A percentile compares a stretch with the other conserved stretches of the same genome.
Evolutionary conservation across 53 echinoderm and acorn worm genomes (phyloP).

Genomic region (Luidia sarsii): DNA sequence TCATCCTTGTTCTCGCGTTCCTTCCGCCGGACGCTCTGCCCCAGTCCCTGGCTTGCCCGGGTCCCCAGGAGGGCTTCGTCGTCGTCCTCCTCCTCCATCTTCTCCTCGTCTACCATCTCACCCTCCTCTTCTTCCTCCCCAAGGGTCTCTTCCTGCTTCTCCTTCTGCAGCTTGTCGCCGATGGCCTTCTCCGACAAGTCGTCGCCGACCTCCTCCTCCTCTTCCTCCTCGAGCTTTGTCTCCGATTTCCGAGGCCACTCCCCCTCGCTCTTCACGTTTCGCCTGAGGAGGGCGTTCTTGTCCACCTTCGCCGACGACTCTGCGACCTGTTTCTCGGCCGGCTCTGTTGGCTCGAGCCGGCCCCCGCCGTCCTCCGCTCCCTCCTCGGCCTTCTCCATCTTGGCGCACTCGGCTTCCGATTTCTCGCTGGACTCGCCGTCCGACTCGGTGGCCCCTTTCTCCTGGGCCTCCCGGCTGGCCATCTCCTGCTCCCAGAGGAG

Average conservation of each 20-base stretch:
- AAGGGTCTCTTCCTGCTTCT: constrained; percentile 60
- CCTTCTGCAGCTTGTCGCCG: constrained; percentile 76
- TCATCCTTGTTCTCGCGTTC: constrained; percentile 35
- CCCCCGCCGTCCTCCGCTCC: neutral
- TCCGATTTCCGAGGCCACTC: constrained; percentile 33
- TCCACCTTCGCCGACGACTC: constrained; percentile 46
- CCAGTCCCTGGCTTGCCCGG: constrained; percentile 1
- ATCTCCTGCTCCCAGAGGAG: constrained; percentile 51
- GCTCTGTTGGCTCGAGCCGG: no score
- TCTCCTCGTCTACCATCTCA: no score
- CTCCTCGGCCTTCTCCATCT: constrained; percentile 54
- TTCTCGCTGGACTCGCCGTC: constrained; percentile 74
- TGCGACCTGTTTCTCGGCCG: constrained; percentile 42
- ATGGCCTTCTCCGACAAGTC: constrained; percentile 65
- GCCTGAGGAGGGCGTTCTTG: constrained; percentile 36
- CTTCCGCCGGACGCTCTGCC: constrained; percentile 39
- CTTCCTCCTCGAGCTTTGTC: constrained; percentile 4
- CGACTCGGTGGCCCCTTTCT: constrained; percentile 69
- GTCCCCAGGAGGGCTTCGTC: no score
- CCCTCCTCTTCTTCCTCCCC: constrained; percentile 22
- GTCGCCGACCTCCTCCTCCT: neutral
- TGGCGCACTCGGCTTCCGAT: constrained; percentile 58
- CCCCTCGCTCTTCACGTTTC: constrained; percentile 22
- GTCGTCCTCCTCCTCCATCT: no score
- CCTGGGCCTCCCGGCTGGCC: constrained; percentile 21